These are phyloP conservation scores for Potamilus streckersoni DNA, from an alignment of 1,140 invertebrate species.

Conservation along the genomic window DNA sequence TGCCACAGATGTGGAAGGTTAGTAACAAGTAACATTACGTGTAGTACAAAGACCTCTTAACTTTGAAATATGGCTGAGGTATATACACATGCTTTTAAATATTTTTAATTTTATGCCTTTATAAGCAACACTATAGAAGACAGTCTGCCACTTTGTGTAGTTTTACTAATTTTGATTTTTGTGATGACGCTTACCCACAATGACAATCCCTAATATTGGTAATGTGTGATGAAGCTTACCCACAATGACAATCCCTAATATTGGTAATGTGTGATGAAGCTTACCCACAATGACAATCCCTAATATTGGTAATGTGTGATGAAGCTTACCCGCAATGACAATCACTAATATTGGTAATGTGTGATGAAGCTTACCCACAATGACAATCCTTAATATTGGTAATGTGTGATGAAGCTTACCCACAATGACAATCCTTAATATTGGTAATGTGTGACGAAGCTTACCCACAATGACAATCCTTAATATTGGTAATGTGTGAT, in stretches of 20 bases:
- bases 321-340: constrained; percentile 55
- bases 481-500: no score
- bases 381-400: constrained; percentile 39
- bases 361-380: constrained; percentile 47
- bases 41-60: no score
- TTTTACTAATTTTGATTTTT: no score
- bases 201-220: no score
- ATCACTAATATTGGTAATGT: constrained; percentile 10
- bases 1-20: no score
- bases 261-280: neutral
- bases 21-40: no score
- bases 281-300: constrained; percentile 61
- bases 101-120: no score
- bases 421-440: constrained; percentile 50
- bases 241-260: constrained; percentile 54
- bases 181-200: no score
- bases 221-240: constrained; percentile 35
- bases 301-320: neutral
- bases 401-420: constrained; percentile 35
- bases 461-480: constrained; percentile 59
- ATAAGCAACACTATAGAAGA: no score
- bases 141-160: no score
- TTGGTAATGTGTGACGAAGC: neutral
- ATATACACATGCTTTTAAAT: no score
- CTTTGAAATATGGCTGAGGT: no score